Conservation (phyloP, 2,113 vertebrate genomes). For the Toxotes chatareus region DNA sequence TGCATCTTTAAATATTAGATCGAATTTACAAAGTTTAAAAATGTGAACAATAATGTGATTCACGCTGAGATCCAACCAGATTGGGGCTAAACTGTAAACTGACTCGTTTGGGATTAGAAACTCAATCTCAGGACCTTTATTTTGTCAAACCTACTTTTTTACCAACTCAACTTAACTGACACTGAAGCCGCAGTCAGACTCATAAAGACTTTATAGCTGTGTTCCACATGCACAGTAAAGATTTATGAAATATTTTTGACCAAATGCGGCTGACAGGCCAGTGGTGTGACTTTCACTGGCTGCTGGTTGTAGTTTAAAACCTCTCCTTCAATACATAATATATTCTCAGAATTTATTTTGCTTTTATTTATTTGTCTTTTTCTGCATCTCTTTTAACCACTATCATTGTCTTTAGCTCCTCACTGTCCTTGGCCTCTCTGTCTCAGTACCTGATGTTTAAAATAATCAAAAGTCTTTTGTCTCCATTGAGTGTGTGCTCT, state of each 20-base stretch:
- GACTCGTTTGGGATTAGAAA: not conserved
- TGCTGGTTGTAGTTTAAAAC: not conserved
- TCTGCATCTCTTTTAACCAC: not conserved
- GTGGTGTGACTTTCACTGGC: not conserved
- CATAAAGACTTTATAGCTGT: not conserved
- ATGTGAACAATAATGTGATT: not conserved
- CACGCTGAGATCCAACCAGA: not conserved
- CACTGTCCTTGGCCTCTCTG: not conserved
- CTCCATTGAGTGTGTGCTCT: slow-evolving; percentile 39
- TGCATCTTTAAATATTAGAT: not conserved
- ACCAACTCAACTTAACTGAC: not conserved
- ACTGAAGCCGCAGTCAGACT: not conserved
- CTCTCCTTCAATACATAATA: not conserved
- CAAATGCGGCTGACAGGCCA: not conserved
- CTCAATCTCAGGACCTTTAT: not conserved
- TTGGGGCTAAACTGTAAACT: not conserved
- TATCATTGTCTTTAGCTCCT: not conserved
- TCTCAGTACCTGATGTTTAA: slow-evolving; percentile 15
- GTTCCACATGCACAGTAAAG: slow-evolving; percentile 6
- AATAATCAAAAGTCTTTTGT: slow-evolving; percentile 48
- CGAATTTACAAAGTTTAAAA: not conserved
- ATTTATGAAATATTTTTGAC: not conserved
- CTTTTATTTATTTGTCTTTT: not conserved
- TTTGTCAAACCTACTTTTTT: not conserved
- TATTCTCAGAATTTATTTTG: not conserved